Base-by-base conservation (phyloP, 2,797 vertebrate genomes). In the Falco cherrug region DNA sequence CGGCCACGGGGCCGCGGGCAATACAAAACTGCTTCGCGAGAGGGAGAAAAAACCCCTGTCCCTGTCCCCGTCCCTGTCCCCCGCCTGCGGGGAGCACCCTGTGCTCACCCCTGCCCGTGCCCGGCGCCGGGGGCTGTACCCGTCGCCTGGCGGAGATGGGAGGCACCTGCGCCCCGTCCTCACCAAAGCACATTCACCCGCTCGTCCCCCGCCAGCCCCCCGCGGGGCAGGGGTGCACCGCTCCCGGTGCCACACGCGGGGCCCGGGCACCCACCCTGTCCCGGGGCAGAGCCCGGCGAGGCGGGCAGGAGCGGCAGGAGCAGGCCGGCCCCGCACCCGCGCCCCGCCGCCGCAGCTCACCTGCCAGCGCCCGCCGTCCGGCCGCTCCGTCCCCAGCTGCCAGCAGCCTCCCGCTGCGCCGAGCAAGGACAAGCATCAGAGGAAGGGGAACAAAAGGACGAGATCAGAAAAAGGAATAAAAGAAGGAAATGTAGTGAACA, bases 381-480 rank as follows among this genome's bases (percentile, higher is more conserved):
- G 51, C 83, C 56, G 8, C 75, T 5, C 61, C 4, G 16, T 61
- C 76, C 89, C 79, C 65, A 22, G 96, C 93, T 50, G 84, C 84
- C 60, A 0, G 74, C 13, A 89, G 88, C 83, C 73, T 68, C 93
- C 90, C 22, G 37, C 93, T 43, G 96, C 16, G 64, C 35, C 56
- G 28, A 64, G 83, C 31, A 71, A 69, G 22, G 64, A 63, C 53
- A 59, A 87, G 70, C 92, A 8, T 48, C 95, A 82, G 86, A 64
- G 95, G 70, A 18, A 43, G 54, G 56, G 60, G 93, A 96, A 95
- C 93, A 95, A 97, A 96, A 96, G 94, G 83, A 89, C 10, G 35
- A 83, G 61, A 95, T 93, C 90, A 78, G 89, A 87, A 95, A 89
- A 73, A 54, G 54, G 89, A 87, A 94, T 87, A 80, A 91, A 92